These are phyloP conservation scores for Petrophora chlorosata DNA, from an alignment of 2,888 invertebrate genomes.

Conservation along the genomic window DNA sequence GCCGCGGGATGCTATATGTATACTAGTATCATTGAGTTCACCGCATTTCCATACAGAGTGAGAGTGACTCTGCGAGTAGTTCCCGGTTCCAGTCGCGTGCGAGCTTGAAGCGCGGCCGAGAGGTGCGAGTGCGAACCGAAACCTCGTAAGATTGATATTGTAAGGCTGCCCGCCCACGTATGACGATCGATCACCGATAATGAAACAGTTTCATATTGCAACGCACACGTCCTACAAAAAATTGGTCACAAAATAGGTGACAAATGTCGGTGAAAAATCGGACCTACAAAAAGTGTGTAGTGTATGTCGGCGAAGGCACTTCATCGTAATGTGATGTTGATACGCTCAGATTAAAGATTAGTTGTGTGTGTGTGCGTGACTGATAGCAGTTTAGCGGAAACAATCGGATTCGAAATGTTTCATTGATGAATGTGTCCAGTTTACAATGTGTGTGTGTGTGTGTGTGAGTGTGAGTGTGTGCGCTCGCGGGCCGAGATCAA, in stretches of 20 bases:
- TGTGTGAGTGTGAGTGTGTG: background rate
- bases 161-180: too few species aligned
- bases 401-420: constrained; percentile 8
- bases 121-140: background rate
- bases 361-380: constrained; percentile 24
- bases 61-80: background rate
- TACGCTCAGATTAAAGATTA: constrained; percentile 45
- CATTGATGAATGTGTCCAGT: background rate
- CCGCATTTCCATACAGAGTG: background rate
- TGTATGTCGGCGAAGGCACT: too few species aligned
- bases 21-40: background rate
- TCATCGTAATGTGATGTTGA: constrained; percentile 36
- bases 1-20: background rate
- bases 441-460: constrained; percentile 4
- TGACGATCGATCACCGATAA: too few species aligned
- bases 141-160: constrained; percentile 35
- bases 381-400: constrained; percentile 7
- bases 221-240: too few species aligned
- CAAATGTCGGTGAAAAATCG: too few species aligned
- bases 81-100: background rate
- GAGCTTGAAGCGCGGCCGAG: background rate
- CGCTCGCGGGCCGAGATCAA: constrained; percentile 40
- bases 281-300: too few species aligned
- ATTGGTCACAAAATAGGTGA: too few species aligned
- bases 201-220: too few species aligned